These are phyloP conservation scores for Musca domestica DNA, from an alignment of 1,140 invertebrate species.

Conservation along the genomic window DNA sequence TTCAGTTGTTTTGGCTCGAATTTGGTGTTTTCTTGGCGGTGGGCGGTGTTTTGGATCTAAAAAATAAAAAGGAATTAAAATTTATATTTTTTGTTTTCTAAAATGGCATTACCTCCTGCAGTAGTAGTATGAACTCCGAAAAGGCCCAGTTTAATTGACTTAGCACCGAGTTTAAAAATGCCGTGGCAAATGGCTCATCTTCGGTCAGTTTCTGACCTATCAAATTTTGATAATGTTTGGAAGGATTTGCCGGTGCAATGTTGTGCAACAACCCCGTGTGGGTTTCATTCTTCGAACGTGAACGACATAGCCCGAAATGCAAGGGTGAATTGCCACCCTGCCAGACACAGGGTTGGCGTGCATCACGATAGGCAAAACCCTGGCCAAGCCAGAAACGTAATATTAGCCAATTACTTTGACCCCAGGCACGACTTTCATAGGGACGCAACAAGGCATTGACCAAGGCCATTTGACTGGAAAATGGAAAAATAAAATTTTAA, in stretches of 20 bases:
- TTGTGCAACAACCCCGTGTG: constrained; percentile 52
- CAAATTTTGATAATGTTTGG: constrained; percentile 45
- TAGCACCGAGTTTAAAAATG: constrained; percentile 75
- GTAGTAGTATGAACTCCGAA: constrained; percentile 81
- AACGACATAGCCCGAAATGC: constrained; percentile 43
- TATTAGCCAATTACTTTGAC: constrained; percentile 82
- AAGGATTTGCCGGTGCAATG: constrained; percentile 50
- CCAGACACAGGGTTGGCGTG: constrained; percentile 47
- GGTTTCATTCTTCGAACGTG: constrained; percentile 50
- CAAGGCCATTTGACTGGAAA: constrained; percentile 60
- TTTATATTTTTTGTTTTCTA: neutral
- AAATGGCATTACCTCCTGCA: constrained; percentile 76
- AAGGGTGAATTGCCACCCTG: constrained; percentile 43
- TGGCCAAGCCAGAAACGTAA: constrained; percentile 82
- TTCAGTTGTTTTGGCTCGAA: constrained; percentile 76
- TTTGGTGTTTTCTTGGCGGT: constrained; percentile 55
- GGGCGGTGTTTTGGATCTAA: constrained; percentile 66
- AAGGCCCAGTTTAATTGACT: constrained; percentile 87
- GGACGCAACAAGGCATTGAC: constrained; percentile 69
- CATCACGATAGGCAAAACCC: constrained; percentile 78
- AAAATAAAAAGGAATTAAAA: neutral
- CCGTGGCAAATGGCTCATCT: constrained; percentile 56
- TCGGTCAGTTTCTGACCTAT: constrained; percentile 55
- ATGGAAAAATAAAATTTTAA: neutral
- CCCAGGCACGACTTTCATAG: constrained; percentile 82